Evolutionary conservation across 2,888 invertebrate genomes (phyloP).

Genomic region (Blera fallax): DNA sequence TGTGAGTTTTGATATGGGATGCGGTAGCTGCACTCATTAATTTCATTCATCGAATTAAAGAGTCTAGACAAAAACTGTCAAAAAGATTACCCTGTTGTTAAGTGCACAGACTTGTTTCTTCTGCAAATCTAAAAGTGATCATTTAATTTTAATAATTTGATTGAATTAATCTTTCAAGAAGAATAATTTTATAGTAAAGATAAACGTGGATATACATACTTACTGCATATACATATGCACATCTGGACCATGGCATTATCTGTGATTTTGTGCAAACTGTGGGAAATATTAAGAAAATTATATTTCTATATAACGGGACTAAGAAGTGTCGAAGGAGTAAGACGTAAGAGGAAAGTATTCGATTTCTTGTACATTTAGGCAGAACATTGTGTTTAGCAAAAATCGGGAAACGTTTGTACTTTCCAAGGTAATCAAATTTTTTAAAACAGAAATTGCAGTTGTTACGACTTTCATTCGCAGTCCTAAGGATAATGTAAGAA

Average conservation of each 20-base stretch:
- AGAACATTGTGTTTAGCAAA: no score
- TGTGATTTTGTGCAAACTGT: neutral
- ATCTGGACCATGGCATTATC: neutral
- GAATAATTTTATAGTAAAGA: slow-evolving; percentile 11
- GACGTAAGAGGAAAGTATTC: no score
- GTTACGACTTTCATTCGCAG: no score
- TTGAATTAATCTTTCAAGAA: slow-evolving; percentile 45
- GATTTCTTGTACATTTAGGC: no score
- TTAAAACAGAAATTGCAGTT: no score
- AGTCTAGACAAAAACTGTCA: slow-evolving; percentile 70
- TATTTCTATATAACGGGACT: no score
- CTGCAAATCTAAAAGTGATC: neutral
- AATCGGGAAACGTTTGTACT: no score
- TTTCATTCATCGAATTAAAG: slow-evolving; percentile 55
- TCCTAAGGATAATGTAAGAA: no score
- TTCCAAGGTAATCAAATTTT: no score
- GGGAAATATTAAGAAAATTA: no score
- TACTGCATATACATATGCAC: neutral
- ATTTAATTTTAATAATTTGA: slow-evolving; percentile 62
- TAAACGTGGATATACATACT: slow-evolving; percentile 27
- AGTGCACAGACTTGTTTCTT: neutral
- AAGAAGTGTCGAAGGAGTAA: no score
- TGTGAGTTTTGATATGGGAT: slow-evolving; percentile 24
- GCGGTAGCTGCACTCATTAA: slow-evolving; percentile 46
- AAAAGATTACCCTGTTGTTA: slow-evolving; percentile 18